phyloP scores from a whole-genome alignment of 1,140 invertebrate species.

The silkworm (Bombyx mori) region DNA sequence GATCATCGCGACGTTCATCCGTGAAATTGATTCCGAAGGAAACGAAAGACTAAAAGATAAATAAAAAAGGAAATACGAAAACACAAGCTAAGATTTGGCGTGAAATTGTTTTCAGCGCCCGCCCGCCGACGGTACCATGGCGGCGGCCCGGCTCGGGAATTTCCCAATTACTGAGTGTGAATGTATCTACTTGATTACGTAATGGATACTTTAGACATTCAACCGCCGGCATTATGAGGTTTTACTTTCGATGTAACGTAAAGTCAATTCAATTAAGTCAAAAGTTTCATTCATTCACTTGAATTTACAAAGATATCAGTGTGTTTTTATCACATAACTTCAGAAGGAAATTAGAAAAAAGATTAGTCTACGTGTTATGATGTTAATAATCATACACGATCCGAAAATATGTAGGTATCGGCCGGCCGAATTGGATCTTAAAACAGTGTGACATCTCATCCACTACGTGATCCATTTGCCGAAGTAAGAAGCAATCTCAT shows the following conservation, averaged over 20 bases:
- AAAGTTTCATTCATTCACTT: too few relatives aligned
- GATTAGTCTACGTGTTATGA: too few relatives aligned
- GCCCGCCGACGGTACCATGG: constrained; percentile 40
- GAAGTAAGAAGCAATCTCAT: constrained; percentile 73
- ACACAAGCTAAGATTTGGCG: constrained; percentile 71
- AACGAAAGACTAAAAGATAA: constrained; percentile 71
- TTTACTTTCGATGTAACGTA: too few relatives aligned
- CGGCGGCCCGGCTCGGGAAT: constrained; percentile 56
- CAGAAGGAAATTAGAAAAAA: too few relatives aligned
- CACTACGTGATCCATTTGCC: constrained; percentile 73
- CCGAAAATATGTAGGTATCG: too few relatives aligned
- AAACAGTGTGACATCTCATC: constrained; percentile 73
- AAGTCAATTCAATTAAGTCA: too few relatives aligned
- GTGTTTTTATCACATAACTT: too few relatives aligned
- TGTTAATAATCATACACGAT: too few relatives aligned
- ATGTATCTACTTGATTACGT: constrained; percentile 62
- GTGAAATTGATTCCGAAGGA: constrained; percentile 70
- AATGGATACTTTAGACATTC: constrained; percentile 28
- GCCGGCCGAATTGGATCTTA: constrained; percentile 65
- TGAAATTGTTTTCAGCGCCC: constrained; percentile 69
- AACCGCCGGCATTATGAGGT: too few relatives aligned
- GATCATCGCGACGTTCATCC: constrained; percentile 69
- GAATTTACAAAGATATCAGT: too few relatives aligned
- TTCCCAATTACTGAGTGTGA: constrained; percentile 67
- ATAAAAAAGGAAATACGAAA: constrained; percentile 71